Evolutionary conservation across 2,888 invertebrate genomes (phyloP).

Genomic region (Drosophila phalerata): DNA sequence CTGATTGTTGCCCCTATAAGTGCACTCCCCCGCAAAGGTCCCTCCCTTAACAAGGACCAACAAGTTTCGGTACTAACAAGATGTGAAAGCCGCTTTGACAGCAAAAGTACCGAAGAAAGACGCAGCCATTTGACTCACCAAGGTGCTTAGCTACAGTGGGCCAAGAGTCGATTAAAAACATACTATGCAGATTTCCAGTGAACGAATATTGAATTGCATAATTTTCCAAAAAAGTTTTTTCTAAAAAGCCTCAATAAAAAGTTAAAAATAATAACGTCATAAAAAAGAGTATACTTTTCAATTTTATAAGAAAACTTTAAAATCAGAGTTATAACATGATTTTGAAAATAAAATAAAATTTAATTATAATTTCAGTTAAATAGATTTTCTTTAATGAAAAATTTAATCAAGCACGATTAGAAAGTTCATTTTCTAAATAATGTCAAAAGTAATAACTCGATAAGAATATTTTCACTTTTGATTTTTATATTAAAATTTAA

Average conservation of each 20-base stretch:
- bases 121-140: slow-evolving; percentile 12
- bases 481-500: too few relatives aligned
- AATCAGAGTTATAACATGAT: too few relatives aligned
- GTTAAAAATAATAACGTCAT: too few relatives aligned
- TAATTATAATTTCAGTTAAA: not conserved
- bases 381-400: too few relatives aligned
- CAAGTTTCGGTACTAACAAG: slow-evolving; percentile 43
- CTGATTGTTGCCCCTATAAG: slow-evolving; percentile 28
- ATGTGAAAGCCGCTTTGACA: slow-evolving; percentile 46
- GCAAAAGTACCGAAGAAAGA: slow-evolving; percentile 29
- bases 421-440: too few relatives aligned
- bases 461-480: too few relatives aligned
- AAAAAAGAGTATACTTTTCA: too few relatives aligned
- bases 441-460: too few relatives aligned
- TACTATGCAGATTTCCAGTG: not conserved
- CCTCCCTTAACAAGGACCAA: not conserved
- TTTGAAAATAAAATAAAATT: not conserved
- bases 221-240: too few relatives aligned
- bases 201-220: not conserved
- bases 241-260: too few relatives aligned
- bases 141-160: slow-evolving; percentile 32
- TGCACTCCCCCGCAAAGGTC: not conserved
- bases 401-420: too few relatives aligned
- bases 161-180: not conserved
- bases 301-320: too few relatives aligned